Evolutionary conservation across 2,888 invertebrate genomes (phyloP), one percentile per base, ranked within the genome.

Genomic region (Fabriciana adippe): DNA sequence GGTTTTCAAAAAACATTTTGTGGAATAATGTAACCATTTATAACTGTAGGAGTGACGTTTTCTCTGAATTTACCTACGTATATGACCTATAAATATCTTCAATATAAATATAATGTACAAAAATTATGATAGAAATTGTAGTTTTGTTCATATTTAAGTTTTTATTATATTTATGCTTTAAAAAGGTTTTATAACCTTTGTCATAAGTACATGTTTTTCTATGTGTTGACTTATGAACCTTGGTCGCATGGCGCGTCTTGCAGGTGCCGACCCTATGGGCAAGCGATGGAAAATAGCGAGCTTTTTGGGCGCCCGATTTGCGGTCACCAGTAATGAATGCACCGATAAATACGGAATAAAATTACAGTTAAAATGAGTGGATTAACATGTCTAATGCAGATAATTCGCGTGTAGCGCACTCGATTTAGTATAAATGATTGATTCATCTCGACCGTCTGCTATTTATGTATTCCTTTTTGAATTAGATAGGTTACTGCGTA

Each of bases 301-400:
- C 92, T 91, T 92, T 92, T 92, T 90, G 92, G 89, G 86, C 82
- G 86, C 81, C 86, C 90, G 91, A 92, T 92, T 92, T 92, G 92
- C 86, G 92, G 92, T 92, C 81, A 70, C 73, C 83, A 88, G 87
- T 92, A 92, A 92, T 92, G 92, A 92, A 92, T 92, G 92, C 91
- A 84, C 89, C 92, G 92, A 92, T 92, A 92, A 92, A 92, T 92
- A 92, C 91, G 87, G 92, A 92, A 92, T 92, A 92, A 92, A 92
- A 92, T 92, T 92, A 92, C 90, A 88, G 91, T 91, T 91, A 91
- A 92, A 92, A 92, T 92, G 92, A 91, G 90, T 90, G 90, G 91
- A 92, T 92, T 92, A 92, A 92, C 92, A 91, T 92, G 91, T 92
- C 92, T 92, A 92, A 92, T 92, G 90, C 92, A 91, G 89, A 90